Conservation (phyloP, 2,888 invertebrate species). For the Psococerastis gibbosa region DNA sequence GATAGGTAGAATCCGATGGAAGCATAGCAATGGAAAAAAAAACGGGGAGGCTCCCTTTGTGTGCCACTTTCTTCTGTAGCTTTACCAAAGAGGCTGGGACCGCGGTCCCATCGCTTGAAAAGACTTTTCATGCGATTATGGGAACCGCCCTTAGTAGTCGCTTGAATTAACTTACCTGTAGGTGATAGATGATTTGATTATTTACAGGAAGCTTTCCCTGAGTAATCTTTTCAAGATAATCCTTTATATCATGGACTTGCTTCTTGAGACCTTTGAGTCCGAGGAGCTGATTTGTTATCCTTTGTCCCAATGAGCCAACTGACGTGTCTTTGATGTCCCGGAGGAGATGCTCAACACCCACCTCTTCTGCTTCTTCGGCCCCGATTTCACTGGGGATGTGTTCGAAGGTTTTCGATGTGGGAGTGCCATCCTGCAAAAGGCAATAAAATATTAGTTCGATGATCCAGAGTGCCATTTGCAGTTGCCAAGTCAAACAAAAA, state of each 20-base stretch:
- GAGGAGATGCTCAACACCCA: constrained; percentile 95
- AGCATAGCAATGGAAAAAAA: too few species aligned
- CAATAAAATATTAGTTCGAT: constrained; percentile 12
- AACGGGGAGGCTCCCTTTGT: too few species aligned
- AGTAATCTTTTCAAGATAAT: constrained; percentile 76
- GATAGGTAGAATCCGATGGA: too few species aligned
- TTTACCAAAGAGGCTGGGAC: too few species aligned
- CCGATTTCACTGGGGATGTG: constrained; percentile 99
- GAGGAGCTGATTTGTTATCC: constrained; percentile 89
- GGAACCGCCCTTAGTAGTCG: too few species aligned
- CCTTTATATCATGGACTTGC: constrained; percentile 80
- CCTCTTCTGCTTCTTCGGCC: constrained; percentile 99
- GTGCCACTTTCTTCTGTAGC: too few species aligned
- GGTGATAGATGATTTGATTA: constrained; percentile 93
- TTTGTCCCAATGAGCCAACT: constrained; percentile 90
- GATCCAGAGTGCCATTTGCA: neutral
- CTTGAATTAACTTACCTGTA: too few species aligned
- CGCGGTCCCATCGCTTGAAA: too few species aligned
- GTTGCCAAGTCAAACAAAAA: neutral
- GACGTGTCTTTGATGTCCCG: constrained; percentile 93
- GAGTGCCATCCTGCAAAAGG: constrained; percentile 66
- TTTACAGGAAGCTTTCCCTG: constrained; percentile 87
- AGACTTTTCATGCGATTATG: too few species aligned
- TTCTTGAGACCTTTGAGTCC: constrained; percentile 88
- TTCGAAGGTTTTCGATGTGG: constrained; percentile 96